Evolutionary conservation across 2,113 vertebrate genomes (phyloP).

Genomic region (Haemorhous mexicanus): DNA sequence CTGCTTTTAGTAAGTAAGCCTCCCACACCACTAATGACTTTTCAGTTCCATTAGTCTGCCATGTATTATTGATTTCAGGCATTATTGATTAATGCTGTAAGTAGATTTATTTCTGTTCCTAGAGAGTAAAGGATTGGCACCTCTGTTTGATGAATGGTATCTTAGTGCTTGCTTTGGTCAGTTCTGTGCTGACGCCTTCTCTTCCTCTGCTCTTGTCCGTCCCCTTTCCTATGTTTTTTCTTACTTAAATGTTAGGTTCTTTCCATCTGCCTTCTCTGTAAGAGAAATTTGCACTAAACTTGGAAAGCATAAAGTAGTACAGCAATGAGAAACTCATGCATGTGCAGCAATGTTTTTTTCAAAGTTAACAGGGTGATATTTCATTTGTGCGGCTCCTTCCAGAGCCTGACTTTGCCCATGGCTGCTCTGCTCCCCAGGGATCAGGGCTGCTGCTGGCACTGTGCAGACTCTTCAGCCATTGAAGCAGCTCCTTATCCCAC

Average conservation of each 20-base stretch:
- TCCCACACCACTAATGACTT: neutral
- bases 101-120: slow-evolving; percentile 13
- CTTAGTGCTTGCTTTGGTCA: neutral
- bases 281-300: neutral
- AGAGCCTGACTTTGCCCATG: neutral
- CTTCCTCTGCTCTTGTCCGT: neutral
- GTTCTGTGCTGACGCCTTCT: neutral
- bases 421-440: neutral
- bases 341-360: neutral
- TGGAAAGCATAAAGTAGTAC: neutral
- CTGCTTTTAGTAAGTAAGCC: slow-evolving; percentile 1
- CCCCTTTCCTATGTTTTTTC: neutral
- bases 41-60: slow-evolving; percentile 24
- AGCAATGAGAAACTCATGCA: neutral
- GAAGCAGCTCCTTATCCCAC: neutral
- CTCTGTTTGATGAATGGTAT: neutral
- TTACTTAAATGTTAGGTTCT: neutral
- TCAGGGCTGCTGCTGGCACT: neutral
- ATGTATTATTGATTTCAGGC: slow-evolving; percentile 8
- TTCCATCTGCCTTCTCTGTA: neutral
- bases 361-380: neutral
- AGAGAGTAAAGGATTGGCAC: neutral
- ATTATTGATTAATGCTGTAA: neutral
- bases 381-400: neutral
- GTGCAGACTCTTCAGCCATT: neutral